Conservation (phyloP, 1,140 invertebrate genomes). For the Macrosteles quadrilineatus region DNA sequence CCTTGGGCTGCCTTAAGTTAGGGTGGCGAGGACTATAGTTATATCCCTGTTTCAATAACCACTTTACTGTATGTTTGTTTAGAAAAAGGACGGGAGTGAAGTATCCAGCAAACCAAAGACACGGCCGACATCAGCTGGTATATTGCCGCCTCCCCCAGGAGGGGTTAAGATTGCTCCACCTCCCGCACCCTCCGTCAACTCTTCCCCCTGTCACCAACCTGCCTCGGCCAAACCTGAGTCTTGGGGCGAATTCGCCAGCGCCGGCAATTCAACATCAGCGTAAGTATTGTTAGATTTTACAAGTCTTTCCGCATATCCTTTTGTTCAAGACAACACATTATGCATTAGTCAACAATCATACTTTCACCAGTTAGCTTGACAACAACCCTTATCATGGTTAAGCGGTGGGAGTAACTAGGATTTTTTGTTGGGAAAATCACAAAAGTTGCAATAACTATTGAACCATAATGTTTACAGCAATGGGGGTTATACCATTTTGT, state of each 20-base stretch:
- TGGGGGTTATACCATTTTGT: no score
- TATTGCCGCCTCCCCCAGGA: constrained; percentile 84
- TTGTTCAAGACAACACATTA: neutral
- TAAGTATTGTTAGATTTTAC: constrained; percentile 50
- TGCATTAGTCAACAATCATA: neutral
- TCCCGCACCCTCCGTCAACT: constrained; percentile 60
- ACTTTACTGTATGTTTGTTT: constrained; percentile 37
- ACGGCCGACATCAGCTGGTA: constrained; percentile 58
- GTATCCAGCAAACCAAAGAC: constrained; percentile 61
- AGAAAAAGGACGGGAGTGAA: constrained; percentile 89
- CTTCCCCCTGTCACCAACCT: constrained; percentile 66
- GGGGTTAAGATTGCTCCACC: constrained; percentile 66
- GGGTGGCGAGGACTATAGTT: no score
- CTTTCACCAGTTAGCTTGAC: no score
- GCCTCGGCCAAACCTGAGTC: constrained; percentile 44
- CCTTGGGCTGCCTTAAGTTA: no score
- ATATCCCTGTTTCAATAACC: no score
- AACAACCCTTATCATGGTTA: no score
- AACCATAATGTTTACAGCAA: no score
- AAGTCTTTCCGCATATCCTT: constrained; percentile 24
- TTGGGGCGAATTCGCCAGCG: constrained; percentile 81
- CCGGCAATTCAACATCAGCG: constrained; percentile 45
- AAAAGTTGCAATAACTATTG: no score
- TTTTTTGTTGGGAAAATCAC: neutral
- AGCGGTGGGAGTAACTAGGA: no score